Conservation (phyloP, 2,797 vertebrate species). For the Tokudaia muenninki region DNA sequence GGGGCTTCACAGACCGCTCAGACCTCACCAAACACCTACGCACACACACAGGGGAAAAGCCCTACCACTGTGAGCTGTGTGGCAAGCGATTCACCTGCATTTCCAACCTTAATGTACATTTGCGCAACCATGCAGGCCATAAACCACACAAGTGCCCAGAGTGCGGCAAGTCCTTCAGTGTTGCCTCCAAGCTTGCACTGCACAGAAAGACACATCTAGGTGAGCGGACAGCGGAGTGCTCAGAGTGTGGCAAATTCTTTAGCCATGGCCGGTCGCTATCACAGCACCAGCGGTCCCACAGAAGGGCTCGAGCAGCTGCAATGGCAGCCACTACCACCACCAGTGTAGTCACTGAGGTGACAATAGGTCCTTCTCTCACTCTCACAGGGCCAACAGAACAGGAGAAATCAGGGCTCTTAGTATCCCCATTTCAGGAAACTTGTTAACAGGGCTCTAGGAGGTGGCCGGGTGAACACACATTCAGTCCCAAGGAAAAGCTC, state of each 20-base stretch:
- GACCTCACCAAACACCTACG: conserved; percentile 75
- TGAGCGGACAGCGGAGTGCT: conserved; percentile 14
- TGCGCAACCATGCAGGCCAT: conserved; percentile 63
- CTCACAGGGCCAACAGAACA: neutral
- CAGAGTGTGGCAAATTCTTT: conserved; percentile 74
- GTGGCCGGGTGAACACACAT: neutral
- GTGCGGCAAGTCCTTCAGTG: conserved; percentile 77
- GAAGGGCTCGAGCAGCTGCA: neutral
- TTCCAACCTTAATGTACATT: conserved; percentile 73
- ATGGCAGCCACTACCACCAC: neutral
- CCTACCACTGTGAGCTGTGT: conserved; percentile 67
- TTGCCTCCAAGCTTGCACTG: conserved; percentile 69
- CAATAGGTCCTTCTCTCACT: neutral
- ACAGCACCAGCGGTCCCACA: conserved; percentile 75
- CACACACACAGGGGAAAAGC: conserved; percentile 69
- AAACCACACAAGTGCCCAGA: conserved; percentile 69
- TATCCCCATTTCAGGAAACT: conserved; percentile 25
- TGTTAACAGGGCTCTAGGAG: neutral
- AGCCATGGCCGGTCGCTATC: conserved; percentile 70
- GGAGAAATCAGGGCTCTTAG: neutral
- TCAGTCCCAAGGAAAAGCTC: neutral
- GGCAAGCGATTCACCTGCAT: conserved; percentile 63
- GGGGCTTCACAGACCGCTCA: conserved; percentile 71
- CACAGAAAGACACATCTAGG: conserved; percentile 70
- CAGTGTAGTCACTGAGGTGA: neutral